Percentiles rank a stretch among this genome's conserved stretches.
Conservation (phyloP, 2,797 vertebrate genomes). For the Gallinago stenura region DNA sequence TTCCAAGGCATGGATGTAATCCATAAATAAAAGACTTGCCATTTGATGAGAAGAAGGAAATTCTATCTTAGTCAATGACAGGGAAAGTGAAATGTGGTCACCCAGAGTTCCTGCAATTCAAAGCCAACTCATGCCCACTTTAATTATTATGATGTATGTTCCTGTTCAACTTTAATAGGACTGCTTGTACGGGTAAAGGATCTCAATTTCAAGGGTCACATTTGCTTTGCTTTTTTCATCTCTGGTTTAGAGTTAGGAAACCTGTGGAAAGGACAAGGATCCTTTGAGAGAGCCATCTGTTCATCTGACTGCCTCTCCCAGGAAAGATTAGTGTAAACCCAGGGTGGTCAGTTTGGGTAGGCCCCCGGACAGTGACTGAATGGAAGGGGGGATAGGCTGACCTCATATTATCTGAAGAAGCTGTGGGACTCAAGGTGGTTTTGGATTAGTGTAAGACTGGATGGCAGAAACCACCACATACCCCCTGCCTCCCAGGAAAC, state of each 20-base stretch:
- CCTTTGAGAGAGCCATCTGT: constrained; percentile 14
- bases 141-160: constrained; percentile 42
- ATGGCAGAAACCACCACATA: not conserved
- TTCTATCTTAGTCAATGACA: constrained; percentile 48
- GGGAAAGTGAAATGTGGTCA: constrained; percentile 59
- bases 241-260: not conserved
- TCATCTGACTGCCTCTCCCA: not conserved
- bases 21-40: constrained; percentile 32
- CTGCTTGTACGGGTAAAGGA: constrained; percentile 1
- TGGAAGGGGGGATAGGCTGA: not conserved
- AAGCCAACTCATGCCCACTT: constrained; percentile 55
- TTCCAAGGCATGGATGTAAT: constrained; percentile 43
- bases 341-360: not conserved
- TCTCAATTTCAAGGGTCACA: constrained; percentile 45
- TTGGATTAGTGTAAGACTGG: rapidly evolving
- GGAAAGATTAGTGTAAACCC: not conserved
- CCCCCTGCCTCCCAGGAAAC: not conserved
- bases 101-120: constrained; percentile 45
- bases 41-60: constrained; percentile 61
- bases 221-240: not conserved
- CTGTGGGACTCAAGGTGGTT: not conserved
- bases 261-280: constrained; percentile 7
- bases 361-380: not conserved
- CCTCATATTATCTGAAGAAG: not conserved
- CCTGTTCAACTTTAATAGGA: constrained; percentile 9